Percentiles rank a stretch among this genome's conserved stretches.
Evolutionary conservation across 2,797 vertebrate genomes (phyloP).

Genomic region (Diceros bicornis): DNA sequence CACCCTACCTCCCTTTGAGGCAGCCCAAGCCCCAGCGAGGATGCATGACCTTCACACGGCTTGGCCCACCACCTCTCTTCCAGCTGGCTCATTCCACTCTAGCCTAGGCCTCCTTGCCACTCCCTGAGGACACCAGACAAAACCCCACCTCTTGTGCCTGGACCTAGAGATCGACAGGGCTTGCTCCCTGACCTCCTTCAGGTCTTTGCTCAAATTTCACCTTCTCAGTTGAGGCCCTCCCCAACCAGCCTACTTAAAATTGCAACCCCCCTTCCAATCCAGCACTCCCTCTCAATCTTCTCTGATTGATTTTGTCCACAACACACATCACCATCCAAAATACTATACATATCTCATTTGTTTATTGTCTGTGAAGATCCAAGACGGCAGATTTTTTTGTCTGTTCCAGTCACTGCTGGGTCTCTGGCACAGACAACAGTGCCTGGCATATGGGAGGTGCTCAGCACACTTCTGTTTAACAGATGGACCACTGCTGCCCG

Average conservation of each 20-base stretch:
- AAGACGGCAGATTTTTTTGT: background rate
- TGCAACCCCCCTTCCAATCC: background rate
- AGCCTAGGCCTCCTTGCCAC: background rate
- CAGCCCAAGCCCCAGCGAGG: background rate
- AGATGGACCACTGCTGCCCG: background rate
- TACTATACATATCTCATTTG: background rate
- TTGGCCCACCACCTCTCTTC: background rate
- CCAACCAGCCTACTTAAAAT: background rate
- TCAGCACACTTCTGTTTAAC: background rate
- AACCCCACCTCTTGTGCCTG: background rate
- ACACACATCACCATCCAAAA: background rate
- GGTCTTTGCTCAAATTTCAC: background rate
- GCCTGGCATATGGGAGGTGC: background rate
- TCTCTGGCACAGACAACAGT: background rate
- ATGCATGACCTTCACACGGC: accelerated
- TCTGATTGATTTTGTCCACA: background rate
- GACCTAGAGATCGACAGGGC: background rate
- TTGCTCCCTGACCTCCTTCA: background rate
- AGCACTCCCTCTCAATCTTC: background rate
- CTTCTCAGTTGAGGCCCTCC: background rate
- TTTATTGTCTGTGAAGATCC: background rate
- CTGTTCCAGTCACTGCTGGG: background rate
- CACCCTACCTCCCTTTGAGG: background rate
- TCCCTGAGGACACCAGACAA: background rate
- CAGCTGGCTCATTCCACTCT: background rate